Evolutionary conservation across 2,797 vertebrate species (phyloP).

Genomic region (Catharus ustulatus): DNA sequence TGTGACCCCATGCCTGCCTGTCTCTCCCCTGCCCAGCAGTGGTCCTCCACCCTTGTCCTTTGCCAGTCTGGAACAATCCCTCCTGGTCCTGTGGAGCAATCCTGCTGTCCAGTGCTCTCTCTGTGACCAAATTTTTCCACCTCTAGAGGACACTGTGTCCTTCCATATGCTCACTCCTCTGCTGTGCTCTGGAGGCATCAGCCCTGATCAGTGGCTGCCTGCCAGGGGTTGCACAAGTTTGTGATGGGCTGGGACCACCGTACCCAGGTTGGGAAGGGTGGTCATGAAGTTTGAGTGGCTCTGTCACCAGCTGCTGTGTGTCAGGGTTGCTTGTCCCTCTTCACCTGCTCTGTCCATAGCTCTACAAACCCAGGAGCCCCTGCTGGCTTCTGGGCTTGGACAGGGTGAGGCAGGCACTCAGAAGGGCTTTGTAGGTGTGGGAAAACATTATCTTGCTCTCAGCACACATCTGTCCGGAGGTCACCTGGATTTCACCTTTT

Average conservation of each 20-base stretch:
- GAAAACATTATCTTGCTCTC: not conserved
- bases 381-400: not conserved
- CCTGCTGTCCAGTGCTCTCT: not conserved
- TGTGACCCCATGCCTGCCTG: accelerated
- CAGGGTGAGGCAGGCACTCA: not conserved
- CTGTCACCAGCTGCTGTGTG: not conserved
- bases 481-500: not conserved
- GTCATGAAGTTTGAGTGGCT: accelerated
- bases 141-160: slow-evolving; percentile 69
- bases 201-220: not conserved
- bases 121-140: slow-evolving; percentile 12
- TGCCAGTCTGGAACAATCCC: not conserved
- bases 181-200: not conserved
- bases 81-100: not conserved
- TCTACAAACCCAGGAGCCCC: not conserved
- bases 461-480: not conserved
- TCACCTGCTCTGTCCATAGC: not conserved
- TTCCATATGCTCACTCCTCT: not conserved
- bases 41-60: not conserved
- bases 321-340: not conserved
- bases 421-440: not conserved
- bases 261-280: not conserved
- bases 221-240: not conserved
- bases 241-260: not conserved
- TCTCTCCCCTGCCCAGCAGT: not conserved